Conservation (phyloP, 2,797 vertebrate species). For the Adrianichthys oophorus region DNA sequence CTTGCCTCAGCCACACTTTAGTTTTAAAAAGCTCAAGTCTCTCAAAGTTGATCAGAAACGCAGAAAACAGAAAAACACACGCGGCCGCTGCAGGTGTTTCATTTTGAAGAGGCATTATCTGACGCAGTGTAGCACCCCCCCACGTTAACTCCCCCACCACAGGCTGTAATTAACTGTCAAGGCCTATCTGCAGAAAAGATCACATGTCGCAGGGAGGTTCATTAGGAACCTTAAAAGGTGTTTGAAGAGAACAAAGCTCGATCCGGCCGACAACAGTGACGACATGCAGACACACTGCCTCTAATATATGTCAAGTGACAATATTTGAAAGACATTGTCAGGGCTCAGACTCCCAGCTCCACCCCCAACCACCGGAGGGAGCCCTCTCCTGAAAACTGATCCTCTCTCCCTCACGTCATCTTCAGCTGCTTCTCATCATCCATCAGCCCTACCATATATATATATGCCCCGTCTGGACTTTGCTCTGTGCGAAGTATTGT, state of each 20-base stretch:
- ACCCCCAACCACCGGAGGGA: no score
- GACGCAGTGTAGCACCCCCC: constrained; percentile 10
- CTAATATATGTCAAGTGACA: constrained; percentile 79
- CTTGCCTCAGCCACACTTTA: no score
- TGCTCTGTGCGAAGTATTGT: no score
- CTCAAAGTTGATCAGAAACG: constrained; percentile 23
- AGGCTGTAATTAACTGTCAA: constrained; percentile 75
- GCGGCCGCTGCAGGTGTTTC: neutral
- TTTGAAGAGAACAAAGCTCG: constrained; percentile 69
- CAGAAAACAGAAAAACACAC: constrained; percentile 16
- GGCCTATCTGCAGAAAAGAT: constrained; percentile 43
- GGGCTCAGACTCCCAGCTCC: no score
- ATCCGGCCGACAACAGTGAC: constrained; percentile 48
- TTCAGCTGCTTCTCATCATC: no score
- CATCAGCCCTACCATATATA: no score
- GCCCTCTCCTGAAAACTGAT: no score
- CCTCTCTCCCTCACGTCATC: no score
- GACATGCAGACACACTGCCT: constrained; percentile 56
- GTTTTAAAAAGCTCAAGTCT: no score
- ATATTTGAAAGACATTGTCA: constrained; percentile 37
- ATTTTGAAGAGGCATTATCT: constrained; percentile 29
- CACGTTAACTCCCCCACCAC: constrained; percentile 42
- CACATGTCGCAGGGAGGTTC: constrained; percentile 58
- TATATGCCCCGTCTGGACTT: no score
- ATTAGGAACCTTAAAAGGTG: constrained; percentile 74